Evolutionary conservation across 1,140 invertebrate species (phyloP), one percentile per base, ranked within the genome.

Genomic region (Drosophila lacertosa): DNA sequence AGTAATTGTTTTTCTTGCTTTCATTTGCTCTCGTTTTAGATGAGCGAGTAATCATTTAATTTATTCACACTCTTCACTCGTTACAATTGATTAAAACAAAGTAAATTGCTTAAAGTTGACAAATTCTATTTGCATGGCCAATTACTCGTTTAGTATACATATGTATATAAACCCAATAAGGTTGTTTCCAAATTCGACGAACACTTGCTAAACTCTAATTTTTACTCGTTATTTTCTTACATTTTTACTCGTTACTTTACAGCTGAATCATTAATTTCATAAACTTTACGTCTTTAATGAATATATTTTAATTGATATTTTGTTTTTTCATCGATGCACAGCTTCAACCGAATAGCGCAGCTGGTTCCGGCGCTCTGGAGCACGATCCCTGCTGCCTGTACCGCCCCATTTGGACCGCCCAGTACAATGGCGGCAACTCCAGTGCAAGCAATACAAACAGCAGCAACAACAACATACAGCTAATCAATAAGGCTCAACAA

Each of bases 331-430:
- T 26, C 9, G 3, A 32, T 13, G 39, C 7, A 53, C 90, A 98
- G 96, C 92, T 98, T 32, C 96, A 97, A 91, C 95, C 96, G 2
- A 97, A 97, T 88, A 97, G 96, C 92, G 97, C 98, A 11, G 97
- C 97, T 44, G 98, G 98, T 11, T 99, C 98, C 9, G 97, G 98
- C 45, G 98, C 98, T 15, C 92, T 99, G 60, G 98, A 99, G 92
- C 98, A 99, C 92, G 98, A 99, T 93, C 94, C 96, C 1, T 97
- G 98, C 89, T 97, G 95, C 79, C 92, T 99, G 20, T 99, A 98
- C 92, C 93, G 95, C 40, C 88, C 88, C 16, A 77, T 45, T 9
- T 84, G 81, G 81, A 71, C 60, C 5, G 47, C 64, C 18, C 69
- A 69, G 18, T 35, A 72, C 37, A 40, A 37, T 93, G 65, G 65